Percentiles rank a stretch among this genome's conserved stretches.
Evolutionary conservation across 2,113 vertebrate species (phyloP).

Genomic region (Dryoscopus gambensis): DNA sequence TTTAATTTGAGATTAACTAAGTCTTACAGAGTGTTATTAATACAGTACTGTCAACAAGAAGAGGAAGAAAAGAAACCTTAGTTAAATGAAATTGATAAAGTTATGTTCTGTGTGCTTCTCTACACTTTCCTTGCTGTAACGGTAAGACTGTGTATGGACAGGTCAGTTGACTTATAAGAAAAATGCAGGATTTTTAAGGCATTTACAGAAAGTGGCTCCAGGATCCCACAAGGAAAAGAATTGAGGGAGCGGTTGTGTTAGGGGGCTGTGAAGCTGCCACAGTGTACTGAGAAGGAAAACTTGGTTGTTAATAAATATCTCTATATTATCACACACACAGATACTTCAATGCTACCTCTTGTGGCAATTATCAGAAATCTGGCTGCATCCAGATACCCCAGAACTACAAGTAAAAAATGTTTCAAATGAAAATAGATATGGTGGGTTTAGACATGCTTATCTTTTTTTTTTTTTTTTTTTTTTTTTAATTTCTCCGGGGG

Average conservation of each 20-base stretch:
- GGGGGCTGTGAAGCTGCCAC: background rate
- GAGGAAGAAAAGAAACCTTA: background rate
- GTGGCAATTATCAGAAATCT: background rate
- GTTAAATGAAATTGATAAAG: background rate
- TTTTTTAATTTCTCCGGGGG: no score
- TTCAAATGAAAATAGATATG: background rate
- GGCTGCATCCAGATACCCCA: background rate
- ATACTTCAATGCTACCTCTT: background rate
- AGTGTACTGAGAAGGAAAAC: accelerated
- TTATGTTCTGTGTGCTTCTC: background rate
- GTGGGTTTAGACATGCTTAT: accelerated
- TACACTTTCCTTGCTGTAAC: background rate
- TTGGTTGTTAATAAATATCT: background rate
- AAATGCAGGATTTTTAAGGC: background rate
- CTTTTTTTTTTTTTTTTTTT: accelerated
- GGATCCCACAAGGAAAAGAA: background rate
- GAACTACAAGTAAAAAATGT: background rate
- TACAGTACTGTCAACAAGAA: background rate
- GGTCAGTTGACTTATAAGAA: background rate
- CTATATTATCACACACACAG: accelerated
- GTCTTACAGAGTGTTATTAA: background rate
- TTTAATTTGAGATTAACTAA: background rate
- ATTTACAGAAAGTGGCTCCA: background rate
- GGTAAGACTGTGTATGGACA: background rate
- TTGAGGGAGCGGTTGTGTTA: background rate